These are phyloP conservation scores for Thamnaconus septentrionalis DNA, from an alignment of 2,113 vertebrate genomes.

Conservation along the genomic window DNA sequence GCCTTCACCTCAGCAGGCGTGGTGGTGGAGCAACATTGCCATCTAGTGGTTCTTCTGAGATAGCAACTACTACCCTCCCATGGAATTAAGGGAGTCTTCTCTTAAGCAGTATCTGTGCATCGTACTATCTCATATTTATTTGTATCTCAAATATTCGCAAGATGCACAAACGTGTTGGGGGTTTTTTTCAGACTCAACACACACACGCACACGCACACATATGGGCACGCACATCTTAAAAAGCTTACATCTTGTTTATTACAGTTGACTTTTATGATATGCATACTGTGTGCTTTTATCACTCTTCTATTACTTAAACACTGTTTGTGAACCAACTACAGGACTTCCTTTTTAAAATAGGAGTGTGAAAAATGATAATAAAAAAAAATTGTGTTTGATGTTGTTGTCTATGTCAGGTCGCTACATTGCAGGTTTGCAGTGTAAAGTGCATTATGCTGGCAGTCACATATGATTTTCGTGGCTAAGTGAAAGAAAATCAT, in stretches of 20 bases:
- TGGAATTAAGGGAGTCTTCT: neutral
- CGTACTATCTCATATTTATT: too few relatives aligned
- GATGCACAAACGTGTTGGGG: neutral
- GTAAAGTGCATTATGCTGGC: conserved; percentile 1
- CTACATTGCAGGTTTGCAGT: neutral
- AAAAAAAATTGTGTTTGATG: too few relatives aligned
- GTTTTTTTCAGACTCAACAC: conserved; percentile 10
- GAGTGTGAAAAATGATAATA: too few relatives aligned
- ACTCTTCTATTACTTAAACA: too few relatives aligned
- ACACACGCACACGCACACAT: conserved; percentile 16
- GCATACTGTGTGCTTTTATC: too few relatives aligned
- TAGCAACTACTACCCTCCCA: conserved; percentile 2
- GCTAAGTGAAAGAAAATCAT: neutral
- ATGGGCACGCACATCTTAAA: conserved; percentile 46
- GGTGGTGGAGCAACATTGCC: conserved; percentile 69
- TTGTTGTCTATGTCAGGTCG: too few relatives aligned
- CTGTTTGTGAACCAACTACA: too few relatives aligned
- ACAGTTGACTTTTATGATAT: too few relatives aligned
- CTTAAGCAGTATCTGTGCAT: too few relatives aligned
- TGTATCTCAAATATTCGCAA: too few relatives aligned
- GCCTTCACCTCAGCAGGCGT: conserved; percentile 12
- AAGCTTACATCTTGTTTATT: too few relatives aligned
- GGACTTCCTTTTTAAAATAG: too few relatives aligned
- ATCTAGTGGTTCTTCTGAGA: conserved; percentile 53
- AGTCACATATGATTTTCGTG: neutral